Conservation (phyloP, 2,797 vertebrate species). For the Onychomys torridus region DNA sequence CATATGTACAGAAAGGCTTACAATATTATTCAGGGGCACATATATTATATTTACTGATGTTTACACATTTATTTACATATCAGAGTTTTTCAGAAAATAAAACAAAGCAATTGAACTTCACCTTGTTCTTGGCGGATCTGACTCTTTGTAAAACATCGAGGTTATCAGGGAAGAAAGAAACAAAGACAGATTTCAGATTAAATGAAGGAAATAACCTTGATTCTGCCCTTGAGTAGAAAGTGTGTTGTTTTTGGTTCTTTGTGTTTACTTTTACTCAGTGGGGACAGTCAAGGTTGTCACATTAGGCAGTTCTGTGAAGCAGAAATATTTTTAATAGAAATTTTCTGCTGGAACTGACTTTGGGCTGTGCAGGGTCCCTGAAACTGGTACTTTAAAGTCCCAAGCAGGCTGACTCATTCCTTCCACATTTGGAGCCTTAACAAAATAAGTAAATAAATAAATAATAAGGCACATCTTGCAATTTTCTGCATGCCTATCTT, state of each 20-base stretch:
- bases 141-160: conserved; percentile 61
- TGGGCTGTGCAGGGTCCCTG: conserved; percentile 61
- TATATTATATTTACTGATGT: not conserved
- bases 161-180: not conserved
- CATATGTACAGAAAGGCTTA: not conserved
- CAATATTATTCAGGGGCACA: not conserved
- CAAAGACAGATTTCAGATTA: conserved; percentile 29
- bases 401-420: conserved; percentile 80
- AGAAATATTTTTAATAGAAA: conserved; percentile 75
- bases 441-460: conserved; percentile 65
- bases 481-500: conserved; percentile 74
- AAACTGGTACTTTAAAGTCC: conserved; percentile 66
- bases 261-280: conserved; percentile 54
- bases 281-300: conserved; percentile 59
- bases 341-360: conserved; percentile 63
- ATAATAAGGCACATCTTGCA: conserved; percentile 66
- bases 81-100: not conserved
- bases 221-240: conserved; percentile 19
- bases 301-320: conserved; percentile 22
- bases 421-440: conserved; percentile 72
- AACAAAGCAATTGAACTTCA: conserved; percentile 63
- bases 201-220: conserved; percentile 61
- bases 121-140: conserved; percentile 30
- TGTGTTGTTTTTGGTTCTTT: conserved; percentile 18
- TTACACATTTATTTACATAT: conserved; percentile 38